Base-by-base conservation (phyloP, 2,113 vertebrate genomes). In the Corvus cornix region DNA sequence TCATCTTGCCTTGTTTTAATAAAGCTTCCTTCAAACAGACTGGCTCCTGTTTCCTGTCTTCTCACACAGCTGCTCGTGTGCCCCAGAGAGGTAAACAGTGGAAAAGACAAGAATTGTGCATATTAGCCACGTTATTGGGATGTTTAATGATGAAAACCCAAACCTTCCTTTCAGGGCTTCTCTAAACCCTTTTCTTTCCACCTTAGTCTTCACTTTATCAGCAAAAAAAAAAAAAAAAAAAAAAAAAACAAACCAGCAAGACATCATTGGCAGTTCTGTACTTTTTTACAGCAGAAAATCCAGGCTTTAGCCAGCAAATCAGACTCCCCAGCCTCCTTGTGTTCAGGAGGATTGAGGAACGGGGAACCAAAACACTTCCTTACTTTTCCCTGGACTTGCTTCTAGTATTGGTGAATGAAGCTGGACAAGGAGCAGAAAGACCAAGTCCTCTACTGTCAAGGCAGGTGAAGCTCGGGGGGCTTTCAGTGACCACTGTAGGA, bases 401-500 rank as follows among this genome's bases (percentile, higher is more conserved):
- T 17, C 51, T 43, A 7, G 7, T 13, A 5, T 0, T 24, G 43
- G 18, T 24, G 60, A 30, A 5, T 4, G 5, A 44, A 52, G 22
- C 33, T 73, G 37, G 8, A 8, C 6, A 13, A 16, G 60, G 60
- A 87, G 72, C 37, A 85, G 31, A 13, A 16, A 28, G 15, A 31
- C 0, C n/a, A 35, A 69, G 10, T 12, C 9, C 30, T 11, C 21
- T 30, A 9, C n/a, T 53, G 41, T 17, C 55, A 41, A 5, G 13
- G 27, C 48, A 64, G 39, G 26, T 10, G 31, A 27, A 64, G 27
- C 33, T n/a, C 27, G 49, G 64, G 15, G 13, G 20, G 26, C 23
- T 49, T 49, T 8, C 62, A 41, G 4, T 2, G 24, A 9, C 23
- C 52, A 10, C 9, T 4, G 13, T 0, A 23, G 26, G 4, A 31